Base-by-base conservation (phyloP, 1,140 invertebrate species). In the Ceratina japonica region DNA sequence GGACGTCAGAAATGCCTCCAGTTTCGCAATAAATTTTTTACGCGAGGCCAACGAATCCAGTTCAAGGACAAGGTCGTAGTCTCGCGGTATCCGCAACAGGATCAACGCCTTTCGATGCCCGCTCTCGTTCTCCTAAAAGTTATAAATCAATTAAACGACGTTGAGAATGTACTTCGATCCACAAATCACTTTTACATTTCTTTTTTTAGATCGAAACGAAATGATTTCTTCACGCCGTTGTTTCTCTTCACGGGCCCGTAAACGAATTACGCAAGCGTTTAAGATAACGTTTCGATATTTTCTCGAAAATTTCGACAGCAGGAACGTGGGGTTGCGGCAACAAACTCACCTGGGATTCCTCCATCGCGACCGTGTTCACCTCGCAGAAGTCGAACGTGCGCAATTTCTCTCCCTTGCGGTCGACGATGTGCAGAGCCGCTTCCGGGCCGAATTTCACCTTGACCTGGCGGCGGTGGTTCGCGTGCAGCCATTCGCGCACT, bases 61-160 rank as follows among this genome's bases (percentile, higher is more conserved):
- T 92, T 98, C 97, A 70, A 99, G 93, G n/a, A 99, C 98, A 65
- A 99, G 92, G 92, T 99, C 98, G 90, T 99, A 98, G 93, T 99
- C 98, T 70, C 96, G 95, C 0, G 97, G 97, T 8, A 98, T 96
- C 81, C 97, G 94, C 16, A 99, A 93, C 12, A 98, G 90, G 0
- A 99, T 94, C 88, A 98, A 94, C 0, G 98, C 97, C 61, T 95
- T 95, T 65, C 95, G 94, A 88, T 97, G 97, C 77, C 96, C 95
- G 24, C 92, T 94, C n/a, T 94, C 94, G 74, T 93, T 93, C 81
- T 96, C 95, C 92, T 96, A 91, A 78, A 93, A 91, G 15, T 31
- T 20, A 51, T n/a, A 18, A 49, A 80, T 69, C 70, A 54, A 82
- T 74, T 65, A 24, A 54, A 5, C 10, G n/a, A 51, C 24, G 13